phyloP scores from a whole-genome alignment of 2,797 vertebrate species.

The Sebastes flavidus region DNA sequence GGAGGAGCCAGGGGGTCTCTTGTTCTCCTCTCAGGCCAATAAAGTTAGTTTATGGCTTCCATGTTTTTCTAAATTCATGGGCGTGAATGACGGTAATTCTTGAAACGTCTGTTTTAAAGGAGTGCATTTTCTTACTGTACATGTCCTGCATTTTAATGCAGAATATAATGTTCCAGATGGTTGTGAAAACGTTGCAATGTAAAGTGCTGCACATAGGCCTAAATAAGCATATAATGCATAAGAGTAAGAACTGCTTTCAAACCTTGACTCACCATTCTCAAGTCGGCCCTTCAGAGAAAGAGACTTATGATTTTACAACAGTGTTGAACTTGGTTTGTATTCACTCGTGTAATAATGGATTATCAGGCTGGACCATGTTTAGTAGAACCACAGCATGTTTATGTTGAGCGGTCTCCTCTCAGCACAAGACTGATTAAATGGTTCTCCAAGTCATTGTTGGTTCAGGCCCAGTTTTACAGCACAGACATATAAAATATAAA shows the following conservation, averaged over 20 bases:
- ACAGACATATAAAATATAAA: not conserved
- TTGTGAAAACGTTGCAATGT: not conserved
- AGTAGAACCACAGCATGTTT: not conserved
- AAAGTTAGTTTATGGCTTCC: slow-evolving; percentile 67
- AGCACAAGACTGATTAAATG: not conserved
- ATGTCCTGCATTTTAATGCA: not conserved
- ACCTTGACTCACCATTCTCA: not conserved
- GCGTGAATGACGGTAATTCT: slow-evolving; percentile 23
- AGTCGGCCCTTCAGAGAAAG: not conserved
- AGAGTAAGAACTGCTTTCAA: not conserved
- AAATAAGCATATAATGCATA: not conserved
- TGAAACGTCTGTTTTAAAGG: slow-evolving; percentile 14
- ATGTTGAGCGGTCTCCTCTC: not conserved
- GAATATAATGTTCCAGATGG: not conserved
- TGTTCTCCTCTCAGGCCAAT: slow-evolving; percentile 39
- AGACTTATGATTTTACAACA: not conserved
- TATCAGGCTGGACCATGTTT: not conserved
- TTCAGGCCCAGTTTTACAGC: not conserved
- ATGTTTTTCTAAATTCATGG: slow-evolving; percentile 47
- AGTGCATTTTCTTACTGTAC: not conserved
- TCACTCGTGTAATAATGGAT: slow-evolving; percentile 4
- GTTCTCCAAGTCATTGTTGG: not conserved
- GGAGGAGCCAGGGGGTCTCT: slow-evolving; percentile 41
- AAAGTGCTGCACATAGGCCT: not conserved
- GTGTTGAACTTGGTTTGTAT: not conserved